A percentile compares a stretch with the other conserved stretches of the same genome.
phyloP scores from a whole-genome alignment of 2,797 vertebrate species.

The Luscinia luscinia region DNA sequence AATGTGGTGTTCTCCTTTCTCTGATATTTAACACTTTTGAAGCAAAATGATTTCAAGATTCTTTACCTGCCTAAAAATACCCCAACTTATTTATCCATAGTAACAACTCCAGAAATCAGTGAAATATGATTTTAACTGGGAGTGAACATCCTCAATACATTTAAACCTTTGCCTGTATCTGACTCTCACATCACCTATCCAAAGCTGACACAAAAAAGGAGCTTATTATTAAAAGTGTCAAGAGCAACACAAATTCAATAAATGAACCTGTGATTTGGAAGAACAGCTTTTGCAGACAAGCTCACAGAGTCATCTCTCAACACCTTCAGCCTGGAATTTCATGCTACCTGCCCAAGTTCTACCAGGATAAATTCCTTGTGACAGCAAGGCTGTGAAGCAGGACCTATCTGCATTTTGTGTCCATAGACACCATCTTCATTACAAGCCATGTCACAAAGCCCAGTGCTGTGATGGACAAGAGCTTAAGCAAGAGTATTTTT shows the following conservation, averaged over 20 bases:
- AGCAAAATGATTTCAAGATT: neutral
- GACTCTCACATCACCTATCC: neutral
- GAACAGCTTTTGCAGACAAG: neutral
- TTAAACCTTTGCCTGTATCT: neutral
- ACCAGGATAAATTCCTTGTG: neutral
- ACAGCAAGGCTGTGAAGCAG: neutral
- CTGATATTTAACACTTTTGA: neutral
- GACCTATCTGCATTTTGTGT: neutral
- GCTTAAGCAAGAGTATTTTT: neutral
- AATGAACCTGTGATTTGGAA: neutral
- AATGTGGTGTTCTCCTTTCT: fast-evolving
- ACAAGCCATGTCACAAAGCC: neutral
- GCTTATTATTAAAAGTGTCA: neutral
- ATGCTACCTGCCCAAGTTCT: neutral
- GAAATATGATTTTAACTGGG: neutral
- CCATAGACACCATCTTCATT: neutral
- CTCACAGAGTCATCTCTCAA: neutral
- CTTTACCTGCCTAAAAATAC: neutral
- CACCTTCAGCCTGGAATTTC: neutral
- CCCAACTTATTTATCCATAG: neutral
- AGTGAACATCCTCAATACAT: neutral
- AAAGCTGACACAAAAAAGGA: neutral
- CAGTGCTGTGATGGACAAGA: neutral
- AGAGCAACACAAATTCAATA: neutral
- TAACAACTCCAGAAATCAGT: neutral